These are phyloP conservation scores for Drosophila sechellia DNA, from an alignment of 1,140 invertebrate genomes.

Conservation along the genomic window DNA sequence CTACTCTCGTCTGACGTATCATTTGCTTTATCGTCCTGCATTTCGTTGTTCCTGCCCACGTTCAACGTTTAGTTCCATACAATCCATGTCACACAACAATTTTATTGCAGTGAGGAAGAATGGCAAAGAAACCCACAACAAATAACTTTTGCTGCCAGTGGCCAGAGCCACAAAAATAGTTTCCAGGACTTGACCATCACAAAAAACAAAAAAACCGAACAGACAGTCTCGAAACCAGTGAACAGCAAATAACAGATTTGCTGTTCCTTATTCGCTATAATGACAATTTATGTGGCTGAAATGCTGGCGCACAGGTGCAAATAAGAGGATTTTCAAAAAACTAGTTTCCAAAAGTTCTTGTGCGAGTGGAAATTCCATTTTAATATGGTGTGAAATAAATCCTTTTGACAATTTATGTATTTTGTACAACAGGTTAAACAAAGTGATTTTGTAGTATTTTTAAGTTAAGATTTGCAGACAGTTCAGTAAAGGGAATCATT, in stretches of 20 bases:
- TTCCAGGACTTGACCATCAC: slow-evolving; percentile 33
- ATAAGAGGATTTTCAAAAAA: not conserved
- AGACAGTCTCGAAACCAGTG: slow-evolving; percentile 31
- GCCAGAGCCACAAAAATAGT: slow-evolving; percentile 38
- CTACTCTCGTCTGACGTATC: slow-evolving; percentile 35
- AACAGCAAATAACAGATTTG: slow-evolving; percentile 39
- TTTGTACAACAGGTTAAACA: too few relatives aligned
- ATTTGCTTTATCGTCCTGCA: slow-evolving; percentile 27
- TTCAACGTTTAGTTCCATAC: slow-evolving; percentile 3
- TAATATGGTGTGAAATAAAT: not conserved
- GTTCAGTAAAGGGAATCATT: too few relatives aligned
- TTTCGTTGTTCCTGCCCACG: not conserved
- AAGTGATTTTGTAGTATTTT: too few relatives aligned
- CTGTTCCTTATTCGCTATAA: slow-evolving; percentile 28
- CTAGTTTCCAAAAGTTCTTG: not conserved
- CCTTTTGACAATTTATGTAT: too few relatives aligned
- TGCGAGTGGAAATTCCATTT: not conserved
- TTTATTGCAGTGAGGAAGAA: slow-evolving; percentile 32
- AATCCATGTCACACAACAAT: slow-evolving; percentile 43
- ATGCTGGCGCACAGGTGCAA: slow-evolving; percentile 6
- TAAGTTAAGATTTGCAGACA: too few relatives aligned
- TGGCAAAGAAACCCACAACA: slow-evolving; percentile 27
- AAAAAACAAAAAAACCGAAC: slow-evolving; percentile 1
- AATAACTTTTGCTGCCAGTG: slow-evolving; percentile 43
- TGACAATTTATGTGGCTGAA: slow-evolving; percentile 29